Base-by-base conservation (phyloP, 2,797 vertebrate species). In the Yasuhikotakia modesta region DNA sequence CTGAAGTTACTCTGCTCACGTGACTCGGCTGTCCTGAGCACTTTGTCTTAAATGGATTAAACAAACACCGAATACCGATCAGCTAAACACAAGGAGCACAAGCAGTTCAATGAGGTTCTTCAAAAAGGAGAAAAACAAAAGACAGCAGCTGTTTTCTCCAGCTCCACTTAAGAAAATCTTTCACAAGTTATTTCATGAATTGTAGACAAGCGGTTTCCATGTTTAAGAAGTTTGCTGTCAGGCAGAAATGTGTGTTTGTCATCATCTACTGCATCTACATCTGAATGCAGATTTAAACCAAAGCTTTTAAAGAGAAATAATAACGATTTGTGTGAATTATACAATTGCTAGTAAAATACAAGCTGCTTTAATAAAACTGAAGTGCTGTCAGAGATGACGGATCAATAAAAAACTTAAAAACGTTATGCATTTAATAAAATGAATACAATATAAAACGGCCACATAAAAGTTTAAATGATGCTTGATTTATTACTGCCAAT, bases 311-410 rank as follows among this genome's bases (percentile, higher is more conserved):
- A 22, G 14, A 24, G 22, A 30, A 30, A 27, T 30, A 60, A 30
- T 60, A 60, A 27, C 11, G 4, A n/a, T 5, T 14, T 14, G 22
- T 24, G 53, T 22, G 22, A 30, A 58, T 60, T 16, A 60, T 60
- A 24, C 22, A 3, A 22, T 57, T 55, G 52, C 52, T 11, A 19
- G 10, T 8, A 22, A 55, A 55, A 55, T 55, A 2, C 35, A 39
- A 32, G 45, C 45, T 46, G 24, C 70, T 63, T 22, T 43, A 66
- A 72, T 67, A 88, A 83, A 87, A 87, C 85, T 76, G 70, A 78
- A 78, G 53, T 67, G 73, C 70, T 89, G 85, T 87, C 87, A 88
- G 87, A 72, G 74, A 22, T 73, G 68, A 73, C 68, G 6, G 10
- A 39, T 39, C 1, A 39, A 39, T 32, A 32, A 39, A 39, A 39